A percentile compares a stretch with the other conserved stretches of the same genome.
Evolutionary conservation across 2,113 vertebrate genomes (phyloP).

Genomic region (Chlamydotis undulata): DNA sequence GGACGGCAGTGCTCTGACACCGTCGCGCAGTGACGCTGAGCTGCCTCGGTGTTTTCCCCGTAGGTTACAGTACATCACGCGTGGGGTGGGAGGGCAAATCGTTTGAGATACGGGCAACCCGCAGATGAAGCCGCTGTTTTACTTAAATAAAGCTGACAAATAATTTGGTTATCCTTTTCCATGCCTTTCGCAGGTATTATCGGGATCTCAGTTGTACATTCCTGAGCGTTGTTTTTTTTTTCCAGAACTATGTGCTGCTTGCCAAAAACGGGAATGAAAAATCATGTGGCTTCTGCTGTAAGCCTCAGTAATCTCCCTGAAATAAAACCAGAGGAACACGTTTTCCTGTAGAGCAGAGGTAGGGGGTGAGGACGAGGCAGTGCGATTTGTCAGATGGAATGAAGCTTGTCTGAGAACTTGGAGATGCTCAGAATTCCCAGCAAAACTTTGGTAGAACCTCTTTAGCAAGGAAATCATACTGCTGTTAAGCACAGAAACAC

Average conservation of each 20-base stretch:
- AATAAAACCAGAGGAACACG: background rate
- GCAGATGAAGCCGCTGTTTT: background rate
- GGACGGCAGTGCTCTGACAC: accelerated
- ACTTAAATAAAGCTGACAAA: background rate
- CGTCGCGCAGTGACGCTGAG: background rate
- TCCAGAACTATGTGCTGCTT: background rate
- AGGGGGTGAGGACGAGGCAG: background rate
- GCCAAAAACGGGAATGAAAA: background rate
- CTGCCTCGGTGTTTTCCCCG: background rate
- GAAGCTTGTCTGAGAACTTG: background rate
- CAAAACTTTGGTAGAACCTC: background rate
- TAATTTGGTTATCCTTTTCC: background rate
- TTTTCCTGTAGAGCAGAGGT: background rate
- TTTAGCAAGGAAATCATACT: background rate
- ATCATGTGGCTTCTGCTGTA: background rate
- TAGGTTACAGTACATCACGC: background rate
- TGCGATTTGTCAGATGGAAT: background rate
- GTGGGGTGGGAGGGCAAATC: background rate
- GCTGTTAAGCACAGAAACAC: background rate
- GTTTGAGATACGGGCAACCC: background rate
- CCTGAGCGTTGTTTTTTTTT: background rate
- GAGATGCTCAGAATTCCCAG: background rate
- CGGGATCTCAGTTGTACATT: background rate
- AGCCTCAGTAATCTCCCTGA: background rate
- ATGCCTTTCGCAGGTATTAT: background rate